phyloP scores from a whole-genome alignment of 2,888 invertebrate species.

The Platerodrilus igneus region DNA sequence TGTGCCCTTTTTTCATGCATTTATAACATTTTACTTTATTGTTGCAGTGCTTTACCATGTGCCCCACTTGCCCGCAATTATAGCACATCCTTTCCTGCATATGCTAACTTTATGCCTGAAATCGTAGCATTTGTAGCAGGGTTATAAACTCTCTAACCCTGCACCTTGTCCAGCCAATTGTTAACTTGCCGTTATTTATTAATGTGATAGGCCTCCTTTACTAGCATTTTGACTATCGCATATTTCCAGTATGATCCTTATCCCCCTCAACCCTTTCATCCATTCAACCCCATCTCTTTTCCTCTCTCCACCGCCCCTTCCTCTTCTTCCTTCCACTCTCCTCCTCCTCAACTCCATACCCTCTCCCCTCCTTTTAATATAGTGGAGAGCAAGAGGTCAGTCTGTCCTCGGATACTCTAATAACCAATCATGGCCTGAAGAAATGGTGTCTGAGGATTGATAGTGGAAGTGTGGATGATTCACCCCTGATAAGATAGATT shows the following conservation, averaged over 20 bases:
- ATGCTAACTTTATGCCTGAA: constrained; percentile 1
- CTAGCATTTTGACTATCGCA: background rate
- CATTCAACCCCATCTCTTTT: too few relatives aligned
- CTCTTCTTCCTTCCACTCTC: too few relatives aligned
- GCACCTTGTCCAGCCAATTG: constrained; percentile 2
- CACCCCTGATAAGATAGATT: too few relatives aligned
- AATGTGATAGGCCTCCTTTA: background rate
- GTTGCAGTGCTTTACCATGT: background rate
- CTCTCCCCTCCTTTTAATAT: too few relatives aligned
- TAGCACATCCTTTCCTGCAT: background rate
- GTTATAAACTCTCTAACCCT: too few relatives aligned
- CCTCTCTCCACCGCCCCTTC: too few relatives aligned
- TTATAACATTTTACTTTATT: constrained; percentile 1
- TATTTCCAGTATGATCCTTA: background rate
- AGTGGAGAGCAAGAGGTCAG: too few relatives aligned
- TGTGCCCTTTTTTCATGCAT: background rate
- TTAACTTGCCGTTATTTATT: background rate
- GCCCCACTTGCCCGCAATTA: constrained; percentile 1
- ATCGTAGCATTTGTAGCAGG: constrained; percentile 2
- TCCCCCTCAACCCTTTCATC: background rate
- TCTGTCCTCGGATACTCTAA: too few relatives aligned
- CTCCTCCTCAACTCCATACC: too few relatives aligned
- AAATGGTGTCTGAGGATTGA: too few relatives aligned
- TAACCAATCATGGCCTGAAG: too few relatives aligned
- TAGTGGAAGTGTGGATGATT: too few relatives aligned